Percentiles rank a stretch among this genome's conserved stretches.
Conservation (phyloP, 2,113 vertebrate genomes). For the Barnardius zonarius region DNA sequence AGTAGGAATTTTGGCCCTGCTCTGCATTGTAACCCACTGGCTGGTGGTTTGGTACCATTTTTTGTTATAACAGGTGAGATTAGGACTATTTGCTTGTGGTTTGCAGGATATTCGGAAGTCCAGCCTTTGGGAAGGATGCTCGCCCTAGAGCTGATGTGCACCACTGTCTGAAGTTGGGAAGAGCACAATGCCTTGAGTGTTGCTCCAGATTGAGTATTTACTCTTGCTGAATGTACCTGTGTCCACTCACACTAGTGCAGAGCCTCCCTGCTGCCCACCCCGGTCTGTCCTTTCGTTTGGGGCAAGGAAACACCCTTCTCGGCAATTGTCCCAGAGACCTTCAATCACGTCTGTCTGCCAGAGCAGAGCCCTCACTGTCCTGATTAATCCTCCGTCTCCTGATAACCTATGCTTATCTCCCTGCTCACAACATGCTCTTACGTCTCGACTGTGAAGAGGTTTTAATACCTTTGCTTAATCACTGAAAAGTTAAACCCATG, state of each 20-base stretch:
- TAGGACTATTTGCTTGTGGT: not conserved
- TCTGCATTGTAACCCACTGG: not conserved
- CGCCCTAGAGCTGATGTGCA: not conserved
- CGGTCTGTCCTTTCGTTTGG: rapidly evolving
- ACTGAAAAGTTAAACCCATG: not conserved
- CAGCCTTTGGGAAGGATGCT: not conserved
- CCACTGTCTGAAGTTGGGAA: not conserved
- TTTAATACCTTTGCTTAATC: not conserved
- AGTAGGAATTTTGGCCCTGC: not conserved
- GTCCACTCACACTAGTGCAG: rapidly evolving
- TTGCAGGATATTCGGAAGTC: not conserved
- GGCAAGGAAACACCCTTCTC: not conserved
- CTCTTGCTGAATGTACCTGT: not conserved
- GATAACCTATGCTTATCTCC: not conserved
- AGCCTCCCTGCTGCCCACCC: not conserved
- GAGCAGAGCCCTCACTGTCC: not conserved
- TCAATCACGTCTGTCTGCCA: not conserved
- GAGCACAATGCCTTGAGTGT: rapidly evolving
- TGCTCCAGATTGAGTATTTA: not conserved
- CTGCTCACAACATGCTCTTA: not conserved
- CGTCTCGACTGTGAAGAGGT: not conserved
- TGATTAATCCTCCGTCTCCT: not conserved
- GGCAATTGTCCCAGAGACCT: not conserved
- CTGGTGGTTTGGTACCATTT: not conserved
- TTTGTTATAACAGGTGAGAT: not conserved